Evolutionary conservation across 2,888 invertebrate species (phyloP).

Genomic region (Mythimna lalbum): DNA sequence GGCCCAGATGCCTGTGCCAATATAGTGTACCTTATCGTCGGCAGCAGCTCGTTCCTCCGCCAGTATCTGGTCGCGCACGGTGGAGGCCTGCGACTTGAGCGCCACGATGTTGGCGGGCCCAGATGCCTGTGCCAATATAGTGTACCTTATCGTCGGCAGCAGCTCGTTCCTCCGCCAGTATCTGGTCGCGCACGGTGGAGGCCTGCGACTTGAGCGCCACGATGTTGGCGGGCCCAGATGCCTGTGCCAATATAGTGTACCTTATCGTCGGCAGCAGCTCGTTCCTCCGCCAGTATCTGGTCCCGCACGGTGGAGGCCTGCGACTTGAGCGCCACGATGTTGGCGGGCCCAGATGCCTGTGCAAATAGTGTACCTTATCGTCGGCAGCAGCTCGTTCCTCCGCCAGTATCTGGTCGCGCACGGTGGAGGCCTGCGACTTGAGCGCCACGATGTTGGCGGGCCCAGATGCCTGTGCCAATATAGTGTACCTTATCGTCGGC

Average conservation of each 20-base stretch:
- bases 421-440: slow-evolving; percentile 96
- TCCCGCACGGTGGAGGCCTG: slow-evolving; percentile 96
- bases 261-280: slow-evolving; percentile 92
- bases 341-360: slow-evolving; percentile 94
- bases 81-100: slow-evolving; percentile 96
- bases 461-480: slow-evolving; percentile 90
- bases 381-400: slow-evolving; percentile 93
- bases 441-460: slow-evolving; percentile 96
- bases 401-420: slow-evolving; percentile 95
- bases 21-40: slow-evolving; percentile 91
- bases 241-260: slow-evolving; percentile 83
- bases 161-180: slow-evolving; percentile 94
- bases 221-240: slow-evolving; percentile 95
- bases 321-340: slow-evolving; percentile 95
- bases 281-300: slow-evolving; percentile 95
- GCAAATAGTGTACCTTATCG: slow-evolving; percentile 87
- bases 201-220: slow-evolving; percentile 96
- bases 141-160: slow-evolving; percentile 91
- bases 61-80: slow-evolving; percentile 95
- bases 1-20: slow-evolving; percentile 92
- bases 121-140: slow-evolving; percentile 89
- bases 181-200: slow-evolving; percentile 96
- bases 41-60: slow-evolving; percentile 93
- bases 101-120: slow-evolving; percentile 95
- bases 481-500: slow-evolving; percentile 91